Evolutionary conservation across 2,113 vertebrate genomes (phyloP).

Genomic region (Aphyosemion australe): DNA sequence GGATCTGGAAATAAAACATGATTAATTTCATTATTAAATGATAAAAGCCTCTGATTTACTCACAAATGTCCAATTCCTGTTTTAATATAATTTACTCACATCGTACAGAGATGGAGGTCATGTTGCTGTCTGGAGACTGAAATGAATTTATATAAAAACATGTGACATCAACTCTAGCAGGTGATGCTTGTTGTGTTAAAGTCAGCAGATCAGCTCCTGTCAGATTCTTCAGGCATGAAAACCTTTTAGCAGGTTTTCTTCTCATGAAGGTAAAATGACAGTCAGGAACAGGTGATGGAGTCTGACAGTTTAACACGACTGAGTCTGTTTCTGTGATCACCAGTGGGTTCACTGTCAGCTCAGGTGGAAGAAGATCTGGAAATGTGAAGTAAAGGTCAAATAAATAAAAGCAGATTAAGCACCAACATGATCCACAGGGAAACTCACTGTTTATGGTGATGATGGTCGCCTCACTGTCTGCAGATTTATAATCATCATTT

Average conservation of each 20-base stretch:
- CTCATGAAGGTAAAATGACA: constrained; percentile 4
- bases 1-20: constrained; percentile 11
- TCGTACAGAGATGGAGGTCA: background rate
- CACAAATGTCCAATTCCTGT: background rate
- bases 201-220: constrained; percentile 29
- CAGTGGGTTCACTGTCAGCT: too few species aligned
- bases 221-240: constrained; percentile 14
- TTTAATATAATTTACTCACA: constrained; percentile 17
- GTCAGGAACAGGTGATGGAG: constrained; percentile 5
- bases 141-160: constrained; percentile 19
- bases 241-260: rapidly evolving
- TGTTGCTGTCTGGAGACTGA: constrained; percentile 11
- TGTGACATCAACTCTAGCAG: constrained; percentile 19
- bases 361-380: too few species aligned
- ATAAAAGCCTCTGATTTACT: background rate
- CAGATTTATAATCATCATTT: background rate
- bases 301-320: constrained; percentile 33
- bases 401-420: background rate
- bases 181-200: background rate
- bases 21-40: background rate
- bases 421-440: background rate
- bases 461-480: constrained; percentile 1
- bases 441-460: constrained; percentile 31
- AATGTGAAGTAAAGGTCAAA: too few species aligned
- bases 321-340: constrained; percentile 32